phyloP scores from a whole-genome alignment of 2,888 invertebrate genomes.

The Chrysolina oricalcia region DNA sequence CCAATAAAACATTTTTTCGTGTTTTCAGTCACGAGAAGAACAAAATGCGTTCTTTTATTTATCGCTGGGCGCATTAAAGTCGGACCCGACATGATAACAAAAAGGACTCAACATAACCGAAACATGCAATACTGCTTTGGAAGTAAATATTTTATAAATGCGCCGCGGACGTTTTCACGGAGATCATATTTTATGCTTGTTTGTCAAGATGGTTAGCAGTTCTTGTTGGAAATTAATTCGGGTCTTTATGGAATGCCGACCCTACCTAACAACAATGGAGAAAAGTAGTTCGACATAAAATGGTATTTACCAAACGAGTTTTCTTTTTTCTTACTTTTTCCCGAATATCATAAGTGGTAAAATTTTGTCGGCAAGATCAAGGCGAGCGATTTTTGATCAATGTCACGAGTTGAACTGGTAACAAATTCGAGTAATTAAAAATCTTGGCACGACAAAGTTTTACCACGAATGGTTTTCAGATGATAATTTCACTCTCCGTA shows the following conservation, averaged over 20 bases:
- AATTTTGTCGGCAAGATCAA: too few species aligned
- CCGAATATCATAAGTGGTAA: too few species aligned
- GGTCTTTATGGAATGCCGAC: constrained; percentile 61
- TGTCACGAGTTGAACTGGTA: too few species aligned
- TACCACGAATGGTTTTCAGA: too few species aligned
- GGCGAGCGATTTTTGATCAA: too few species aligned
- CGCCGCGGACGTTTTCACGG: constrained; percentile 62
- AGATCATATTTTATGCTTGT: constrained; percentile 69
- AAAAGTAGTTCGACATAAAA: not conserved
- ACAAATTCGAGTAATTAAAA: too few species aligned
- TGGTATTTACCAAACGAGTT: constrained; percentile 1
- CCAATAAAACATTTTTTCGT: not conserved
- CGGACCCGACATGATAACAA: constrained; percentile 49
- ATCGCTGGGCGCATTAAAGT: constrained; percentile 52
- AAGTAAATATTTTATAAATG: constrained; percentile 61
- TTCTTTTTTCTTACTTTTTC: too few species aligned
- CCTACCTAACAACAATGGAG: constrained; percentile 3
- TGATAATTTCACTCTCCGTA: too few species aligned
- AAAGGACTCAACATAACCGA: constrained; percentile 45
- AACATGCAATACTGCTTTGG: constrained; percentile 52
- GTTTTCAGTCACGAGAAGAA: constrained; percentile 15
- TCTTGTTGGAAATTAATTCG: constrained; percentile 68
- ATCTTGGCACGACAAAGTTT: too few species aligned
- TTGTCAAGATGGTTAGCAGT: constrained; percentile 68
- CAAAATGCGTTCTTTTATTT: constrained; percentile 48